Conservation (phyloP, 2,113 vertebrate genomes). For the Myotis brandtii region DNA sequence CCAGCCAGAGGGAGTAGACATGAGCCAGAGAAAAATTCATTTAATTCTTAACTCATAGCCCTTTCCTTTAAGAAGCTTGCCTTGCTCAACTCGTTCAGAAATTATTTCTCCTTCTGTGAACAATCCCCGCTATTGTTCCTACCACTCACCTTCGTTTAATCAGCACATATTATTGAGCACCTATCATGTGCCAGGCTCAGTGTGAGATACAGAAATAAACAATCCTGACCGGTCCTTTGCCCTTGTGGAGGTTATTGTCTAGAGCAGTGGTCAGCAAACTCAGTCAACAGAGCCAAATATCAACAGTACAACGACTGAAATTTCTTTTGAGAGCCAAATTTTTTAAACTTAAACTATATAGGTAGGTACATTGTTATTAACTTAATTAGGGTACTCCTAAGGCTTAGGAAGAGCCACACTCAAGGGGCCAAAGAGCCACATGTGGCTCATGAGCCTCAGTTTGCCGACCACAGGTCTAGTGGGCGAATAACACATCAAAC, state of each 20-base stretch:
- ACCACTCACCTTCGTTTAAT: background rate
- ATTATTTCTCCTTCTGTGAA: background rate
- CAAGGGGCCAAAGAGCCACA: too few relatives aligned
- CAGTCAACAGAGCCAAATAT: too few relatives aligned
- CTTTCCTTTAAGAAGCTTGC: background rate
- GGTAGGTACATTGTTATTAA: too few relatives aligned
- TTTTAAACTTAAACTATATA: too few relatives aligned
- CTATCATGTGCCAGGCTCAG: background rate
- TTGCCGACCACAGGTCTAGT: too few relatives aligned
- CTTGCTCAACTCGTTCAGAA: background rate
- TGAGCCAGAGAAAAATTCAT: background rate
- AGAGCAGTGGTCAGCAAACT: too few relatives aligned
- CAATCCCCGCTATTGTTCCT: background rate
- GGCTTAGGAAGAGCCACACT: too few relatives aligned
- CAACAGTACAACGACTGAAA: too few relatives aligned
- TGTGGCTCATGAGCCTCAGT: too few relatives aligned
- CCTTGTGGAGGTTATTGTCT: background rate
- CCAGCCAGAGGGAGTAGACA: background rate
- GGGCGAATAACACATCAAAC: background rate
- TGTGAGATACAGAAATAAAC: background rate
- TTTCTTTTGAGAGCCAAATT: too few relatives aligned
- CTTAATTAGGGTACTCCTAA: too few relatives aligned
- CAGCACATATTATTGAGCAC: background rate
- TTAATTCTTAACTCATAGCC: background rate
- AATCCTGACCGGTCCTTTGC: background rate